phyloP scores from a whole-genome alignment of 30 jellyfish, hydroid and myxozoan genomes.

The Hydractinia echinata region DNA sequence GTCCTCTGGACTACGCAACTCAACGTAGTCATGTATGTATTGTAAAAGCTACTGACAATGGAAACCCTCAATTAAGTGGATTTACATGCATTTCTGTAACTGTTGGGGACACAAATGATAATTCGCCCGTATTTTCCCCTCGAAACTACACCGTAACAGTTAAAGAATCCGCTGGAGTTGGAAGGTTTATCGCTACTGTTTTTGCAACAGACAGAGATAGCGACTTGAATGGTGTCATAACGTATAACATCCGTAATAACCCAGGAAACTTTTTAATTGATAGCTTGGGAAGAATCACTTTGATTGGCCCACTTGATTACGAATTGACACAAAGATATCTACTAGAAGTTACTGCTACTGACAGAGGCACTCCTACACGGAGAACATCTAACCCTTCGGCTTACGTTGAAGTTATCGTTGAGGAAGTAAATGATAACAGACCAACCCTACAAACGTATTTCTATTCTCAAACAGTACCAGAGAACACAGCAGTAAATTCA shows the following conservation, averaged over 20 bases:
- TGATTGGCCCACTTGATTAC: conserved; percentile 47
- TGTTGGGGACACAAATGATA: conserved; percentile 45
- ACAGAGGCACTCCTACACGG: conserved; percentile 54
- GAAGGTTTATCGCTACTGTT: conserved; percentile 36
- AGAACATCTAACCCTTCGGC: conserved; percentile 41
- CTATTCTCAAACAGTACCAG: conserved; percentile 34
- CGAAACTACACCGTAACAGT: neutral
- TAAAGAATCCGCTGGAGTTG: conserved; percentile 1
- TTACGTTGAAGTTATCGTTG: conserved; percentile 40
- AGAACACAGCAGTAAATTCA: conserved; percentile 63
- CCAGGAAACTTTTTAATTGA: conserved; percentile 49
- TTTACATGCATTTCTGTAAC: conserved; percentile 13
- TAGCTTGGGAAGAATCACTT: conserved; percentile 49
- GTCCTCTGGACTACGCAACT: conserved; percentile 53
- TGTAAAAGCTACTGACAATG: conserved; percentile 65
- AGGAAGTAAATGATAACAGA: conserved; percentile 61
- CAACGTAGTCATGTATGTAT: conserved; percentile 21
- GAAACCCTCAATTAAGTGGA: conserved; percentile 25
- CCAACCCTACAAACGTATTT: conserved; percentile 55
- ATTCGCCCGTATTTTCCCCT: conserved; percentile 28
- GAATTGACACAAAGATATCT: conserved; percentile 44
- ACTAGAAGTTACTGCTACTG: conserved; percentile 49
- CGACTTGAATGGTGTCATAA: conserved; percentile 48
- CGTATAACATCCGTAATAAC: conserved; percentile 35
- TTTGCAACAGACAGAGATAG: conserved; percentile 62